Percentiles rank a stretch among this genome's conserved stretches.
phyloP scores from a whole-genome alignment of 2,797 vertebrate genomes.

The Buphagus erythrorhynchus region DNA sequence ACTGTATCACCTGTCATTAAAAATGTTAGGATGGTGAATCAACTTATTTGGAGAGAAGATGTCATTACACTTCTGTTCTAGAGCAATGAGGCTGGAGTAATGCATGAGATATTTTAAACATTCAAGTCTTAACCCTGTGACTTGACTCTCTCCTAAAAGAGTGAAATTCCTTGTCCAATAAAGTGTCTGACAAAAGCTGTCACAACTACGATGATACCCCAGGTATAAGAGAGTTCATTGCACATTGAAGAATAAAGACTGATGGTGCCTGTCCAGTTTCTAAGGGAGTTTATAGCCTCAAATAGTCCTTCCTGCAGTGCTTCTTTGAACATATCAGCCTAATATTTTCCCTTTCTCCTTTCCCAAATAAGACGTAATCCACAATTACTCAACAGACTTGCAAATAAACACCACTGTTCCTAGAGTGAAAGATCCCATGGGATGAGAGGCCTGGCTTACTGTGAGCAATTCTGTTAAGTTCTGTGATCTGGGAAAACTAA shows the following conservation, averaged over 20 bases:
- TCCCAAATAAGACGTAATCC: slow-evolving; percentile 38
- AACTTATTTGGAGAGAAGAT: background rate
- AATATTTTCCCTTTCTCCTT: slow-evolving; percentile 47
- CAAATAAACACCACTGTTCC: slow-evolving; percentile 36
- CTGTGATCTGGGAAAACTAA: background rate
- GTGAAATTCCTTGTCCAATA: background rate
- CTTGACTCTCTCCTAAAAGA: background rate
- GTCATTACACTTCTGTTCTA: background rate
- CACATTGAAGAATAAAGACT: background rate
- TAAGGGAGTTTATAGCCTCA: background rate
- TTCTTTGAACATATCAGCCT: background rate
- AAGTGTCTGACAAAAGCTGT: background rate
- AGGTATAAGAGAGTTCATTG: background rate
- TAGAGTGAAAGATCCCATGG: slow-evolving; percentile 41
- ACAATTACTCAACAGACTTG: slow-evolving; percentile 32
- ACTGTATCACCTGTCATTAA: slow-evolving; percentile 24
- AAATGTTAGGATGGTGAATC: background rate
- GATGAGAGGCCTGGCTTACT: background rate
- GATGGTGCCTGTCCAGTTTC: background rate
- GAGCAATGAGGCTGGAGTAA: background rate
- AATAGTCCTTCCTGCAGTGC: background rate
- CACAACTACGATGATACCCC: background rate
- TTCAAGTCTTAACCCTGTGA: background rate
- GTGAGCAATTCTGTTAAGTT: background rate
- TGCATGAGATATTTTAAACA: background rate